Evolutionary conservation across 2,113 vertebrate genomes (phyloP), one percentile per base, ranked within the genome.

Genomic region (Oreochromis tanganicae): DNA sequence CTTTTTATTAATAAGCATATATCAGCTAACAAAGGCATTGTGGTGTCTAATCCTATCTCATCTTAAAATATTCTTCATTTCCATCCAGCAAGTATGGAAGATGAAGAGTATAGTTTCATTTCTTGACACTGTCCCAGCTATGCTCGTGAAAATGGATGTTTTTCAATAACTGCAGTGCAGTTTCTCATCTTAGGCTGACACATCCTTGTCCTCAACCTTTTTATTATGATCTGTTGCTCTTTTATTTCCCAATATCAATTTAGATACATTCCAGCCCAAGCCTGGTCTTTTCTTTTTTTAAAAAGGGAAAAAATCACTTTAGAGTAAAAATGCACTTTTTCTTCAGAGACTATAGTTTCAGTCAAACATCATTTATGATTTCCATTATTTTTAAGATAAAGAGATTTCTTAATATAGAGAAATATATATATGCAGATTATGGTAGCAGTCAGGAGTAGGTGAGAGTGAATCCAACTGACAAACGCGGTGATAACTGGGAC

Each of bases 71-170:
- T 12, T n/a, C 5, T 41, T 68, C 4, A 0, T 68, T 68, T 68
- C 63, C 63, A 41, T 8, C 34, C 19, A 38, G 19, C 34, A 13
- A 38, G 6, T 21, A 21, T 38, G 19, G 61, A 68, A 68, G 63
- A 13, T 38, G 34, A 68, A 68, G 34, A 68, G 0, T 68, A 38
- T 68, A 38, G 61, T 8, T 38, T 68, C 3, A 21, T 68, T 13
- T 68, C 34, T 68, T 7, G 6, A 38, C 34, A 41, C 11, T 41
- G 2, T 75, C 71, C 14, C 0, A 48, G 9, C 43, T 48, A 11
- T 11, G 3, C 43, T 48, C 0, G 4, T 3, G 0, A 75, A 1
- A 48, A 9, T 19, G 9, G 9, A 29, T 75, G 43, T 75, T 75
- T 75, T 75, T 43, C 38, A 43, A 24, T 71, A 24, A 43, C 1